Evolutionary conservation across 2,113 vertebrate genomes (phyloP), one percentile per base, ranked within the genome.

Genomic region (Triplophysa dalaica): DNA sequence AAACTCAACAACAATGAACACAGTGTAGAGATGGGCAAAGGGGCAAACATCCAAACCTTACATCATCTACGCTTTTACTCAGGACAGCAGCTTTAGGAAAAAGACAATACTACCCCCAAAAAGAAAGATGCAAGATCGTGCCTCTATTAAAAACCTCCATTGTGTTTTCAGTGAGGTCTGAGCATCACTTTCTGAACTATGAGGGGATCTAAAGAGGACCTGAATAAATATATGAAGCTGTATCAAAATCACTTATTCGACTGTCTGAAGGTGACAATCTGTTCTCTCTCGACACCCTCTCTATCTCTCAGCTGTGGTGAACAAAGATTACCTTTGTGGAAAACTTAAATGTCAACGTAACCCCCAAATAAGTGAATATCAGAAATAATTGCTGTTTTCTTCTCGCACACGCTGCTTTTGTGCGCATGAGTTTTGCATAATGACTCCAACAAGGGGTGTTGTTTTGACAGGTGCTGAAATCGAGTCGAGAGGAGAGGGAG

Each of bases 311-410:
- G 93, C 94, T 93, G 92, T 91, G 89, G 91, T 92, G 91, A 93
- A 93, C 79, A 95, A 95, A 93, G 93, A 94, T 94, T 95, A 91
- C 91, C 92, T 94, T 93, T 94, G 92, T 93, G 89, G 92, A 68
- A 77, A 77, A 80, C 81, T 87, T 85, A 91, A 92, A 93, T 95
- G 95, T 96, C 94, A 95, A 95, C 95, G 93, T 93, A 94, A 95
- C 94, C 87, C 94, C 95, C 95, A 95, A 97, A 98, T 97, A 97
- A 95, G 93, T 94, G 95, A 97, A 98, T 97, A 96, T 96, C 96
- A 97, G 95, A 96, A 97, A 97, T 98, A 98, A 98, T 98, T 98
- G 96, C 95, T 96, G 95, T 97, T 98, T 98, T 97, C 95, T 96
- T 90, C 94, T 92, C 83, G 54, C 91, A 94, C 94, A 94, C 89